Conservation (phyloP, 2,888 invertebrate species). For the Machimus atricapillus region DNA sequence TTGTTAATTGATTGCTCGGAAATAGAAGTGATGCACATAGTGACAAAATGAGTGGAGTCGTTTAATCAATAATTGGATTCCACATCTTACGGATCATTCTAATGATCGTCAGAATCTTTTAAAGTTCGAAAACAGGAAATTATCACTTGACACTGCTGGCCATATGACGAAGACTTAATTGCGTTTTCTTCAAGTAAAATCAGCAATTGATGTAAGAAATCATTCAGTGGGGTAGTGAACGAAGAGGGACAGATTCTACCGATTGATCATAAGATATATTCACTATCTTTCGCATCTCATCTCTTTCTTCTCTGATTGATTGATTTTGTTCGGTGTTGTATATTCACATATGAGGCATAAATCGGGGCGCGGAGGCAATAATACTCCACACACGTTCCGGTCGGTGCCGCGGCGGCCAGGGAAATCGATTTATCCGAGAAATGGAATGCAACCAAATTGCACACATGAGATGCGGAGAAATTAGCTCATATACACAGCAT, state of each 20-base stretch:
- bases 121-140: background rate
- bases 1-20: background rate
- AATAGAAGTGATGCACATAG: background rate
- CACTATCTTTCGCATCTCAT: background rate
- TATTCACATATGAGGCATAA: background rate
- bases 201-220: background rate
- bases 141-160: background rate
- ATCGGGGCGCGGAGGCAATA: background rate
- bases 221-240: background rate
- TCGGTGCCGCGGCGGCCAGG: background rate
- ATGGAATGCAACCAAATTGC: slow-evolving; percentile 6
- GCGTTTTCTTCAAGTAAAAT: background rate
- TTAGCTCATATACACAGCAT: slow-evolving; percentile 4
- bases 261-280: background rate
- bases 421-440: slow-evolving; percentile 11
- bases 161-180: background rate
- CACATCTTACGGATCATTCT: background rate
- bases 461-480: background rate
- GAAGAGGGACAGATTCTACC: background rate
- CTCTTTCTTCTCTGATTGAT: background rate
- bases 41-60: background rate
- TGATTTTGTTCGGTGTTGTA: background rate
- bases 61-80: background rate
- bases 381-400: background rate
- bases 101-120: background rate